Evolutionary conservation across 2,113 vertebrate genomes (phyloP).

Genomic region (Macrotus californicus): DNA sequence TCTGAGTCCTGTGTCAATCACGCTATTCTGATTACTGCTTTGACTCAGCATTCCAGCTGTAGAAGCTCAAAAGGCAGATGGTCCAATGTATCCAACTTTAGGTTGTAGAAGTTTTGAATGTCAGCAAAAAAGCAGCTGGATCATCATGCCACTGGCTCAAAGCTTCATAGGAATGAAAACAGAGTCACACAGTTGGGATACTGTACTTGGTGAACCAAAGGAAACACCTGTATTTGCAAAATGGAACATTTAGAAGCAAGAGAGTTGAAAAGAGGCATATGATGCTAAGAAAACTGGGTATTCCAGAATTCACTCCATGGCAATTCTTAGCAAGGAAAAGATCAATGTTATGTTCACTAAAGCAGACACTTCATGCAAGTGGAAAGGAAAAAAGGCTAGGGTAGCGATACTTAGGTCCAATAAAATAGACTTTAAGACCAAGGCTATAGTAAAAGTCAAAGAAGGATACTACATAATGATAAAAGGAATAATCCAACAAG

Average conservation of each 20-base stretch:
- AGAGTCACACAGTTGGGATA: neutral
- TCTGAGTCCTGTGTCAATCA: neutral
- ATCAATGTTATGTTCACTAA: neutral
- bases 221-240: neutral
- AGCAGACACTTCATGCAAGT: no score
- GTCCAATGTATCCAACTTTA: accelerated
- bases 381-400: no score
- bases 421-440: no score
- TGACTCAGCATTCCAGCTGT: neutral
- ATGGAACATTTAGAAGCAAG: neutral
- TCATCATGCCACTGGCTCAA: neutral
- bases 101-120: neutral
- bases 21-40: no score
- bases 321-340: neutral
- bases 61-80: neutral
- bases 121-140: neutral
- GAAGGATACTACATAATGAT: no score
- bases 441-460: no score
- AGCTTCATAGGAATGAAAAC: neutral
- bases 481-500: no score
- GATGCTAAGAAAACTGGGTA: neutral
- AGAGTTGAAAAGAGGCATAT: neutral
- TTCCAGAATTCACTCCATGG: neutral
- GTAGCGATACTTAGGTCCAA: no score
- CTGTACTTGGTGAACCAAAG: neutral